phyloP scores from a whole-genome alignment of 2,888 invertebrate species.

The Drosophila neoperkinsi region DNA sequence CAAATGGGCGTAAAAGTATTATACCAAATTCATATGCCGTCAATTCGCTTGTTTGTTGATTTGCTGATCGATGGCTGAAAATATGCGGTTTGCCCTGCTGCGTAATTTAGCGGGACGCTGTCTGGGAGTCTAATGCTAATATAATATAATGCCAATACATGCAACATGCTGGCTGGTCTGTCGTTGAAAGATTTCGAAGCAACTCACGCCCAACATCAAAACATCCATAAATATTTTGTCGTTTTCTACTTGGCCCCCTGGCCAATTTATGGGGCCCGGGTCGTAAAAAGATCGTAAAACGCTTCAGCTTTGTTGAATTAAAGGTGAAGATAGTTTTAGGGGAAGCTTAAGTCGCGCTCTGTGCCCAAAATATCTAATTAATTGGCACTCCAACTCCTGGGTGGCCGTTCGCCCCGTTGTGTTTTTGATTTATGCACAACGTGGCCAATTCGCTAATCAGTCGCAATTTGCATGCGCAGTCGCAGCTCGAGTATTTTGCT shows the following conservation, averaged over 20 bases:
- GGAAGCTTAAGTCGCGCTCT: constrained; percentile 55
- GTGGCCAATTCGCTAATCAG: constrained; percentile 62
- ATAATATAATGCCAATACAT: neutral
- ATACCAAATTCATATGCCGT: constrained; percentile 65
- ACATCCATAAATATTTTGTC: constrained; percentile 81
- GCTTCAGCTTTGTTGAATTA: constrained; percentile 59
- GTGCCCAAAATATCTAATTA: constrained; percentile 76
- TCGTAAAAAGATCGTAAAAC: constrained; percentile 74
- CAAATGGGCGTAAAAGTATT: constrained; percentile 60
- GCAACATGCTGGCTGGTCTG: constrained; percentile 14
- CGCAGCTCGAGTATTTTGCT: constrained; percentile 11
- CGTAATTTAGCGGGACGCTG: constrained; percentile 49
- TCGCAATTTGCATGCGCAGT: constrained; percentile 70
- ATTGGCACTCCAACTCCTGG: constrained; percentile 68
- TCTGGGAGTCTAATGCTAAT: constrained; percentile 13
- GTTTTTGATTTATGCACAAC: constrained; percentile 74
- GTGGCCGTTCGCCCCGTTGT: constrained; percentile 58
- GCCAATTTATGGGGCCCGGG: constrained; percentile 68
- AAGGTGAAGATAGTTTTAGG: constrained; percentile 64
- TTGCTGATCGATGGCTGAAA: constrained; percentile 41
- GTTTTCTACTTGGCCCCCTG: constrained; percentile 43
- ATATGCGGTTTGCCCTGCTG: constrained; percentile 50
- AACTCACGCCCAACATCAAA: constrained; percentile 73
- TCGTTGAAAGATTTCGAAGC: constrained; percentile 66
- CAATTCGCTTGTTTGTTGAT: constrained; percentile 47